These are phyloP conservation scores for Geodia barretti DNA, from an alignment of 37 sponge, comb jelly and placozoan genomes.

Conservation along the genomic window DNA sequence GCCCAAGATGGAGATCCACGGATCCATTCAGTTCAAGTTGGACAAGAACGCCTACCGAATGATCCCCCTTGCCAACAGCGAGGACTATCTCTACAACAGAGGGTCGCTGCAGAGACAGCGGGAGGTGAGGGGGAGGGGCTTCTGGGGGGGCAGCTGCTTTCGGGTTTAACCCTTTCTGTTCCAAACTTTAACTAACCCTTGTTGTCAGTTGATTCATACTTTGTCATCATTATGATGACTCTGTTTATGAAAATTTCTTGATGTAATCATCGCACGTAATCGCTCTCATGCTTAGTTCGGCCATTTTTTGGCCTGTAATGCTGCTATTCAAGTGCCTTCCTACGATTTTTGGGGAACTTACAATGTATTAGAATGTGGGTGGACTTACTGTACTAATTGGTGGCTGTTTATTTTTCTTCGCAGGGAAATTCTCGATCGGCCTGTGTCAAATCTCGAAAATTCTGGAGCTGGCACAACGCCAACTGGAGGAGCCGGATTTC, in stretches of 20 bases:
- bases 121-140: constrained; percentile 28
- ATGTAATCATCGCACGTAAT: background rate
- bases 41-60: constrained; percentile 75
- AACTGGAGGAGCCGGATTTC: background rate
- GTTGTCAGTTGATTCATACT: no score
- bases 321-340: no score
- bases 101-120: constrained; percentile 48
- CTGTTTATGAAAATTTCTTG: no score
- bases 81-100: constrained; percentile 77
- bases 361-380: no score
- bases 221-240: no score
- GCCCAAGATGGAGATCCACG: constrained; percentile 50
- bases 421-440: background rate
- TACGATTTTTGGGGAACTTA: no score
- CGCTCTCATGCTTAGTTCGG: background rate
- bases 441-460: background rate
- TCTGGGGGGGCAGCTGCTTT: background rate
- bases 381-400: no score
- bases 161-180: background rate
- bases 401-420: no score
- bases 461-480: background rate
- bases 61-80: constrained; percentile 79
- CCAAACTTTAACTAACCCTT: background rate
- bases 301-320: no score
- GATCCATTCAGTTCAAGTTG: constrained; percentile 81